Evolutionary conservation across 2,113 vertebrate species (phyloP).

Genomic region (Amazona vittata): DNA sequence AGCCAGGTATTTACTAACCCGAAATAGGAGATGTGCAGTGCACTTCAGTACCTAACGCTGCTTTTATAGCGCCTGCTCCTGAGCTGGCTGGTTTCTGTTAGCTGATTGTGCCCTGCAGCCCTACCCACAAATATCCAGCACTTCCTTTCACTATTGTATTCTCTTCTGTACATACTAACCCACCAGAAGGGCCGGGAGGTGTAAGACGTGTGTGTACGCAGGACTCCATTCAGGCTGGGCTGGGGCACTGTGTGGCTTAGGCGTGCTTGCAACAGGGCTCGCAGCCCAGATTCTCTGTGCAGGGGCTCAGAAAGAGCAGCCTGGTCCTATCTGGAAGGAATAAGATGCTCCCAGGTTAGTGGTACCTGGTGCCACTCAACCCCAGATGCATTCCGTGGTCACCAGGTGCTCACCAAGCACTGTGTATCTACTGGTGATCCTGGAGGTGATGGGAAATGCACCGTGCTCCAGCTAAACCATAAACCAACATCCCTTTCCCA

Average conservation of each 20-base stretch:
- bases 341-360: not conserved
- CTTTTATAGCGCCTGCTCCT: not conserved
- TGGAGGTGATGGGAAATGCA: accelerated
- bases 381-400: not conserved
- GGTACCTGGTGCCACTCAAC: not conserved
- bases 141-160: not conserved
- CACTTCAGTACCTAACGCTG: not conserved
- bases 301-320: not conserved
- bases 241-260: not conserved
- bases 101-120: too few relatives aligned
- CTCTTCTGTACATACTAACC: not conserved
- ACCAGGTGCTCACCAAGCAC: accelerated
- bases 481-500: not conserved
- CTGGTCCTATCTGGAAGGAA: not conserved
- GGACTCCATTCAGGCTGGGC: not conserved
- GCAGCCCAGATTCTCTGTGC: not conserved
- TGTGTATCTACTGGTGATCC: not conserved
- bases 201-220: accelerated
- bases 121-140: not conserved
- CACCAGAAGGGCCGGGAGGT: not conserved
- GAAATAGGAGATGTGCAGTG: not conserved
- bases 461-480: not conserved
- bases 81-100: not conserved
- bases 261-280: not conserved
- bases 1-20: not conserved